phyloP scores from a whole-genome alignment of 1,140 invertebrate genomes.

The Pemphigus obesinymphae region DNA sequence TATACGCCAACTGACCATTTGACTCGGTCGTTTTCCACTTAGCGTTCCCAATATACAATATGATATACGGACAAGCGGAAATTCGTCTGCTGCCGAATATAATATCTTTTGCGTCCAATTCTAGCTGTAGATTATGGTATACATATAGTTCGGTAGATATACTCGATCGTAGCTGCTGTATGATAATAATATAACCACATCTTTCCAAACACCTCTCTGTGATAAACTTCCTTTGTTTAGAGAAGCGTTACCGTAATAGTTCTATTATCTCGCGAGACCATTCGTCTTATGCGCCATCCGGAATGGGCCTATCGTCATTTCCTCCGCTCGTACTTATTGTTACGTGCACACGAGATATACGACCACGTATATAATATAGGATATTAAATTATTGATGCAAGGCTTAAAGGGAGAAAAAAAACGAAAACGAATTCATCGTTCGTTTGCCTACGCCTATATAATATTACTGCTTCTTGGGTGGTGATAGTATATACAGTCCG shows the following conservation, averaged over 20 bases:
- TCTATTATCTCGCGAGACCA: not conserved
- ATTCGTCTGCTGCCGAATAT: not conserved
- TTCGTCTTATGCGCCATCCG: slow-evolving; percentile 23
- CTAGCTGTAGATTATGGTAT: too few species aligned
- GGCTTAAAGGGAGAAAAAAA: not conserved
- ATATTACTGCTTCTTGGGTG: not conserved
- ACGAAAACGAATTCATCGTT: too few species aligned
- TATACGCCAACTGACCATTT: not conserved
- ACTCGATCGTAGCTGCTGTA: not conserved
- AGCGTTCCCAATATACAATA: not conserved
- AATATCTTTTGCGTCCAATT: not conserved
- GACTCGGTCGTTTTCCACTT: not conserved
- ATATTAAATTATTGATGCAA: not conserved
- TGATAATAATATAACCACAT: not conserved
- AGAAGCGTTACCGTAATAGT: not conserved
- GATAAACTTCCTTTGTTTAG: not conserved
- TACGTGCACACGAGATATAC: not conserved
- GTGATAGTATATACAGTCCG: too few species aligned
- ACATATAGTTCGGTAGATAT: too few species aligned
- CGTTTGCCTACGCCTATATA: too few species aligned
- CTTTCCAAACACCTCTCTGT: not conserved
- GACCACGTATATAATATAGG: not conserved
- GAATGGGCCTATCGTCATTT: slow-evolving; percentile 3
- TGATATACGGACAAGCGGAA: not conserved
- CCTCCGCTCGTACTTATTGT: not conserved